phyloP scores from a whole-genome alignment of 2,888 invertebrate species.

The Drosophila maculinotata region DNA sequence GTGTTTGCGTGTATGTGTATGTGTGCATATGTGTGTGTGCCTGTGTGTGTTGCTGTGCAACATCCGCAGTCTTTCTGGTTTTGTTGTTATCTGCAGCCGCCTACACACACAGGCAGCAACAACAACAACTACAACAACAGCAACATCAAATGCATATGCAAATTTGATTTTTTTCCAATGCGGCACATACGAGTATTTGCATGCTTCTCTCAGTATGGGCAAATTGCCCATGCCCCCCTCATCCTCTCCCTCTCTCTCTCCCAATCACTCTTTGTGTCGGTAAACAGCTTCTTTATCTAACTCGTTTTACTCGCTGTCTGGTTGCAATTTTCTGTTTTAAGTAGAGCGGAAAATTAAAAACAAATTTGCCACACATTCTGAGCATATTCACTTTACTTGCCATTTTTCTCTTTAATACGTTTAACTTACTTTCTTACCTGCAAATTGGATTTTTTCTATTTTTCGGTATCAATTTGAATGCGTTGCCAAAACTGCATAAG shows the following conservation, averaged over 20 bases:
- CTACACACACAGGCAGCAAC: constrained; percentile 24
- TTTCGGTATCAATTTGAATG: constrained; percentile 8
- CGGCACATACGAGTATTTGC: constrained; percentile 59
- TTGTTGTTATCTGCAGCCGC: constrained; percentile 42
- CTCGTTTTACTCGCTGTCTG: constrained; percentile 41
- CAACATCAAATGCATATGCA: constrained; percentile 72
- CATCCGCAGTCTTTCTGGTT: constrained; percentile 30
- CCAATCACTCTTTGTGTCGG: constrained; percentile 12
- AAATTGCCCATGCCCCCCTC: neutral
- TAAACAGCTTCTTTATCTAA: constrained; percentile 75
- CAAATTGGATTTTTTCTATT: constrained; percentile 19
- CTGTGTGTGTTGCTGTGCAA: constrained; percentile 14
- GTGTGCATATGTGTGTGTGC: constrained; percentile 9
- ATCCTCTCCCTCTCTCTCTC: neutral
- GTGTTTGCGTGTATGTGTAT: constrained; percentile 11
- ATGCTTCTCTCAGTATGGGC: constrained; percentile 27
- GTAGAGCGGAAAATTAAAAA: constrained; percentile 81
- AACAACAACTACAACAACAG: constrained; percentile 36
- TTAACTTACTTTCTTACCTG: constrained; percentile 35
- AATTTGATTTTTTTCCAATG: constrained; percentile 67
- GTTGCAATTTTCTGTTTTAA: constrained; percentile 73
- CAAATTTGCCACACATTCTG: constrained; percentile 70
- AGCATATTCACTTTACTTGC: constrained; percentile 47
- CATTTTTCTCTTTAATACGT: constrained; percentile 18
- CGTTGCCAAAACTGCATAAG: constrained; percentile 1